A percentile compares a stretch with the other conserved stretches of the same genome.
Conservation (phyloP, 2,797 vertebrate species). For the Lacerta viridis region DNA sequence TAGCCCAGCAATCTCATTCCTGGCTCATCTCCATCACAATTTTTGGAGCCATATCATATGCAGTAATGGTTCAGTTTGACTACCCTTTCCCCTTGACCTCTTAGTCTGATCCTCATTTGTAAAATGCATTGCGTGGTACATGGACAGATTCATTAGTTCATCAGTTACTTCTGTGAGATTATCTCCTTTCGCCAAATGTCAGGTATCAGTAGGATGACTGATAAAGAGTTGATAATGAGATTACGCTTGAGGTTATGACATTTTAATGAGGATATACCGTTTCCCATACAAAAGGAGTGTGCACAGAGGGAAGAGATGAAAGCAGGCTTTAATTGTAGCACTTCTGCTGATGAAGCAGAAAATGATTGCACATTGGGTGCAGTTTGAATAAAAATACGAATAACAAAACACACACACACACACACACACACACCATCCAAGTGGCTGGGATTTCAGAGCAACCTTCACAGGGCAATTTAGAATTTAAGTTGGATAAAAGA, state of each 20-base stretch:
- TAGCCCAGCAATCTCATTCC: too few relatives aligned
- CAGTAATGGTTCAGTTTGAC: neutral
- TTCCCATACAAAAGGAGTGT: neutral
- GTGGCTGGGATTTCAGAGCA: neutral
- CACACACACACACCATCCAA: too few relatives aligned
- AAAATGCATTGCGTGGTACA: neutral
- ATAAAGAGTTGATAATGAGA: conserved; percentile 17
- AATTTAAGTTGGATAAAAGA: neutral
- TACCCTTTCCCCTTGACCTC: neutral
- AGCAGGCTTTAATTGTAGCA: neutral
- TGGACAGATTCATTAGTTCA: conserved; percentile 16
- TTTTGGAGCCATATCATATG: neutral
- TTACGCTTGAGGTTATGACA: neutral
- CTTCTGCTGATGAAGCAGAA: neutral
- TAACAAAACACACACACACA: neutral
- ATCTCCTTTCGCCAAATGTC: conserved; percentile 2
- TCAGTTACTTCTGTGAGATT: conserved; percentile 13
- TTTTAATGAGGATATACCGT: neutral
- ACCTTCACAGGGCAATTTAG: neutral
- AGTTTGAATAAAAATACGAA: neutral
- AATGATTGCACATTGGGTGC: neutral
- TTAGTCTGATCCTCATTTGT: conserved; percentile 4
- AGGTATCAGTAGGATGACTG: conserved; percentile 14
- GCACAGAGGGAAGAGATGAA: neutral
- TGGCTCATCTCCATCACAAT: too few relatives aligned